Base-by-base conservation (phyloP, 1,140 invertebrate species). In the Cherax quadricarinatus region DNA sequence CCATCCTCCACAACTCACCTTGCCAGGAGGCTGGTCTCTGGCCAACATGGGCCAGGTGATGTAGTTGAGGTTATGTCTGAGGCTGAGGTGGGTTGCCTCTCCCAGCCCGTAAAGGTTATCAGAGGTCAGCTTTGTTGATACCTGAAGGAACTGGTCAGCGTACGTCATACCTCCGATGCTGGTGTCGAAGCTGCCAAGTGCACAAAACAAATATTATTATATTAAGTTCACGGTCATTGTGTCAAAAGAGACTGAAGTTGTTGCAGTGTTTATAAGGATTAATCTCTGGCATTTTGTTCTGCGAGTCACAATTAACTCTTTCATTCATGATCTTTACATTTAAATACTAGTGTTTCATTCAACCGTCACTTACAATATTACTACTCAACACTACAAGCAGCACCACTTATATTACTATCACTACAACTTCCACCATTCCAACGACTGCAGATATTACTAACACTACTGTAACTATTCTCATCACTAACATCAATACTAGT, bases 101-200 rank as follows among this genome's bases (percentile, higher is more conserved):
- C 98, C 98, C 92, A 99, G 95, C 4, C 98, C 98, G 95, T 98
- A 99, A 92, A 98, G 96, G 93, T 97, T 96, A 12, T 93, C 90
- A 0, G 97, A 97, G 0, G 97, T 96, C 18, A 98, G 94, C 51
- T 96, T 94, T 0, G 97, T 96, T 3, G 97, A 97, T 21, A 99
- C 95, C 95, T 98, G 97, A 4, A 99, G 95, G 94, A 98, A 98
- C 94, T 98, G 97, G 95, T 98, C 96, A 1, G 97, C 96, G 94
- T 97, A 97, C 91, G 97, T 97, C 70, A 97, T 96, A 30, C 97
- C 97, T 79, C 97, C 97, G 80, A 97, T 95, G 84, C 96, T 96
- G 10, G 97, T 97, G 95, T 98, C 96, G 94, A 98, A 97, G 94
- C 97, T 97, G 95, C 12, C 6, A 57, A 57, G 0, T 60, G 75